phyloP scores from a whole-genome alignment of 2,888 invertebrate species.

The Dasypogon diadema region DNA sequence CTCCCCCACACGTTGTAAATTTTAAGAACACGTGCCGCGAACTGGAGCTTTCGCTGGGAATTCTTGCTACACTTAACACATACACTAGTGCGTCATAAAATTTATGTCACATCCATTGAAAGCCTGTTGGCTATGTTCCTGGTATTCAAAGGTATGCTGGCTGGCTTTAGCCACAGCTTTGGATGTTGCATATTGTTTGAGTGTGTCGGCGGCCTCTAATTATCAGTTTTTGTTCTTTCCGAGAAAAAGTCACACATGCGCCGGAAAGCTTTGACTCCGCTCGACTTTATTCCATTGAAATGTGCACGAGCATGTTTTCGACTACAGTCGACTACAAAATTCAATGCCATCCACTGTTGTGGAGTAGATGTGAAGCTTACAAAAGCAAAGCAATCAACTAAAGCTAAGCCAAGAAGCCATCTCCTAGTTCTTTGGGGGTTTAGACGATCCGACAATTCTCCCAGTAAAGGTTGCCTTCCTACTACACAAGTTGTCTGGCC shows the following conservation, averaged over 20 bases:
- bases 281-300: background rate
- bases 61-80: background rate
- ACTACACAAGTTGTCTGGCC: slow-evolving; percentile 3
- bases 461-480: background rate
- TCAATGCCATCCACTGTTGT: no score
- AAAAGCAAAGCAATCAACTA: no score
- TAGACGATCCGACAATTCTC: no score
- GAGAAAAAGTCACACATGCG: slow-evolving; percentile 15
- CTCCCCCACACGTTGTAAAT: background rate
- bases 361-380: background rate
- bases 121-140: background rate
- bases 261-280: background rate
- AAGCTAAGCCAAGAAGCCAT: no score
- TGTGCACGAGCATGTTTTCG: slow-evolving; percentile 5
- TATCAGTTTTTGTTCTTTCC: background rate
- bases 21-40: slow-evolving; percentile 30
- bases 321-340: background rate
- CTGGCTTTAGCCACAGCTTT: no score
- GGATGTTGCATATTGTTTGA: background rate
- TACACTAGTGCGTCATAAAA: background rate
- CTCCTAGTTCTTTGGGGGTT: no score
- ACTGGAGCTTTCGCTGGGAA: background rate
- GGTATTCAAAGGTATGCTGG: no score
- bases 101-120: background rate
- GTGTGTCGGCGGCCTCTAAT: background rate